Conservation (phyloP, 2,113 vertebrate genomes). For the Barnardius zonarius region DNA sequence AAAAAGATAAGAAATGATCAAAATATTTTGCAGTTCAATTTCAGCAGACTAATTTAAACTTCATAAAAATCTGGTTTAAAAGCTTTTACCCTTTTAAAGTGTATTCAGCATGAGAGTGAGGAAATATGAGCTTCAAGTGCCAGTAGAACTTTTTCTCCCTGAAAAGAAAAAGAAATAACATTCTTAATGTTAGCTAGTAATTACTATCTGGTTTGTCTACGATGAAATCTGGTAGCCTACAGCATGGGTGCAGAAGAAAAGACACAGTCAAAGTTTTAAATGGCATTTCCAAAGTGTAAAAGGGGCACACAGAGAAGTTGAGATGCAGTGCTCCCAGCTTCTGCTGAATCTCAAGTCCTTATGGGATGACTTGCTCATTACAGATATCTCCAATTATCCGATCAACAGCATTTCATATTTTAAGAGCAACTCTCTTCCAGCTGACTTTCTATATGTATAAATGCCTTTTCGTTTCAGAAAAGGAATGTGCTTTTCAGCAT, state of each 20-base stretch:
- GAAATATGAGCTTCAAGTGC: conserved; percentile 92
- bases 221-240: background rate
- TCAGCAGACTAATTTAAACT: background rate
- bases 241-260: background rate
- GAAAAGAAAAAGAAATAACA: conserved; percentile 36
- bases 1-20: background rate
- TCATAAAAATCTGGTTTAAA: background rate
- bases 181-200: background rate
- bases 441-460: background rate
- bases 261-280: background rate
- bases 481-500: background rate
- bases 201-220: background rate
- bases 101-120: conserved; percentile 85
- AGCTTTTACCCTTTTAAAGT: conserved; percentile 82
- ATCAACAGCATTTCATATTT: background rate
- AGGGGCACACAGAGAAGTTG: background rate
- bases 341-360: background rate
- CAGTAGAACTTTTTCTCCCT: conserved; percentile 89
- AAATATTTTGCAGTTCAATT: background rate
- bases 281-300: background rate
- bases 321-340: background rate
- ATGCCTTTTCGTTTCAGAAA: background rate
- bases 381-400: background rate
- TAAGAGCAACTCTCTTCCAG: background rate
- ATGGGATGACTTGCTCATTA: background rate